A percentile compares a stretch with the other conserved stretches of the same genome.
These are phyloP conservation scores for Bufo gargarizans DNA, from an alignment of 2,113 vertebrate species.

Conservation along the genomic window DNA sequence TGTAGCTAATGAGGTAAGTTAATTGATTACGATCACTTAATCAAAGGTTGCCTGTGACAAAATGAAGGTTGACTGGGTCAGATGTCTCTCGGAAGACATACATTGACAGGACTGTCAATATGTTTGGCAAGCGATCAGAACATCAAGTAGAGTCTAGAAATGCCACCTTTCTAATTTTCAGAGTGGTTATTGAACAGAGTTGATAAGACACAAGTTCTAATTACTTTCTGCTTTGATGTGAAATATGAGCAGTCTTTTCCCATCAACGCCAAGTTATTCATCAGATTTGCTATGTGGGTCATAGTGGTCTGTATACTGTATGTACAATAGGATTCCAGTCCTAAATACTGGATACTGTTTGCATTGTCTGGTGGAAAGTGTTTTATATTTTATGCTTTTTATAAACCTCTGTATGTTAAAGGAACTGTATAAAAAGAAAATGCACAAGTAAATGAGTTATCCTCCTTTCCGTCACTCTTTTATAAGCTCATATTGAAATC, in stretches of 20 bases:
- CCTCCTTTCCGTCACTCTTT: no score
- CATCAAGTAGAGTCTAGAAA: slow-evolving; percentile 11
- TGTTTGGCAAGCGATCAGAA: not conserved
- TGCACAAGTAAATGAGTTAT: no score
- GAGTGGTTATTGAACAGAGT: not conserved
- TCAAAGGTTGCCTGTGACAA: not conserved
- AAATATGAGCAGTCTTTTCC: not conserved
- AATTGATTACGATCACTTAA: slow-evolving; percentile 7
- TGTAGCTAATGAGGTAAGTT: slow-evolving; percentile 1
- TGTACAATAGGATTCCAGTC: no score
- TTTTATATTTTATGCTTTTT: no score
- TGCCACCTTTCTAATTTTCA: not conserved
- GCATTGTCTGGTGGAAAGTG: no score
- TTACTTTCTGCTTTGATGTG: not conserved
- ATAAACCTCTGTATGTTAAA: no score
- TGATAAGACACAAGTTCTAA: not conserved
- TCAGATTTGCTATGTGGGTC: not conserved
- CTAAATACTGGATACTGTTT: no score
- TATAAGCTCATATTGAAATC: no score
- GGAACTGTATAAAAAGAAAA: no score
- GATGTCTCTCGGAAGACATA: not conserved
- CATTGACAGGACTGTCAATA: slow-evolving; percentile 35
- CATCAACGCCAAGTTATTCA: not conserved
- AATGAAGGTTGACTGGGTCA: slow-evolving; percentile 22
- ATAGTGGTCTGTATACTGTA: not conserved